Percentiles rank a stretch among this genome's conserved stretches.
These are phyloP conservation scores for Odontothrips loti DNA, from an alignment of 2,888 invertebrate species.

Conservation along the genomic window DNA sequence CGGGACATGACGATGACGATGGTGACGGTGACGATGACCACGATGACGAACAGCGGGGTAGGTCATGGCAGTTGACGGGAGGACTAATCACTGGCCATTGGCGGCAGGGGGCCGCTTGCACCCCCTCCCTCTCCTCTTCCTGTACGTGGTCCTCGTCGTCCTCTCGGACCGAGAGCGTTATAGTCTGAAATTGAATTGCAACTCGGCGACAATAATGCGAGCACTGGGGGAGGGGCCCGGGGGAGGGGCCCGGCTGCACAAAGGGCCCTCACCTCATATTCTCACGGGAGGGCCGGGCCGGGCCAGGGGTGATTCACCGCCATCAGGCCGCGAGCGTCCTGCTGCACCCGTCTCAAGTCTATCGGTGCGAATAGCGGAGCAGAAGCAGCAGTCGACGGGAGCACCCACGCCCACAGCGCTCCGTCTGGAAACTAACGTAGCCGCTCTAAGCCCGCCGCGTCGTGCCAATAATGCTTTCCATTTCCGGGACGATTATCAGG, in stretches of 20 bases:
- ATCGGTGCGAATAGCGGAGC: too few species aligned
- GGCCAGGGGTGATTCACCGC: background rate
- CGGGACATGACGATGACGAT: background rate
- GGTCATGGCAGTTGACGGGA: too few species aligned
- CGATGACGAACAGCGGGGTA: too few species aligned
- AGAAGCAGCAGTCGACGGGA: too few species aligned
- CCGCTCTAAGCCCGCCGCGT: too few species aligned
- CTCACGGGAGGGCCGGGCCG: slow-evolving; percentile 5
- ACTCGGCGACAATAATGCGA: slow-evolving; percentile 1
- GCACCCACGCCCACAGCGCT: too few species aligned
- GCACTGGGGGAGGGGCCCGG: background rate
- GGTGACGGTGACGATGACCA: background rate
- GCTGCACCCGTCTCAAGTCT: too few species aligned
- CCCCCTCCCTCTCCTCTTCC: background rate
- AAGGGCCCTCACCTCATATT: slow-evolving; percentile 6
- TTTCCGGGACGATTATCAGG: too few species aligned
- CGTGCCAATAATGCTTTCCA: too few species aligned
- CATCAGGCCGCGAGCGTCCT: background rate
- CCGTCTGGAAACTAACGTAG: too few species aligned
- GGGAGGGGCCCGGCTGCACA: background rate
- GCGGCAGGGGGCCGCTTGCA: background rate
- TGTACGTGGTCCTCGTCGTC: background rate
- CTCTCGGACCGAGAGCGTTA: background rate
- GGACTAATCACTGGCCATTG: too few species aligned
- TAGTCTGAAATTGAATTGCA: background rate